phyloP scores from a whole-genome alignment of 2,797 vertebrate genomes.

The Neosilurus hyrtlii region DNA sequence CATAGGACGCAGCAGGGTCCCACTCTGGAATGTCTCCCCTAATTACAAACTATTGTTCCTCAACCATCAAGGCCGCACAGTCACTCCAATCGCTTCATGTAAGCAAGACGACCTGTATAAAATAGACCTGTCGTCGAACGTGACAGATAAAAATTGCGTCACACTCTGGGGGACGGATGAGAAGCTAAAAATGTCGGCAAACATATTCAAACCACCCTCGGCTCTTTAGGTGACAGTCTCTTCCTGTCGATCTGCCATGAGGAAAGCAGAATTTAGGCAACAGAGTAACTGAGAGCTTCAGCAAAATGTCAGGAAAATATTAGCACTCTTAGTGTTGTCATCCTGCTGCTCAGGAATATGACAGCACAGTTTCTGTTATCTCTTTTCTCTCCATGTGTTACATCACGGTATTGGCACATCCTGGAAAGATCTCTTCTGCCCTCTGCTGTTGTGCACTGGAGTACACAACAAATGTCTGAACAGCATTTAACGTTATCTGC shows the following conservation, averaged over 20 bases:
- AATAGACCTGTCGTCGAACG: neutral
- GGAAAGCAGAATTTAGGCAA: neutral
- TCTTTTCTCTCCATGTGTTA: neutral
- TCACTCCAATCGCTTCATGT: neutral
- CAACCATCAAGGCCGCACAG: neutral
- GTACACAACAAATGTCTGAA: neutral
- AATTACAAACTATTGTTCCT: constrained; percentile 5
- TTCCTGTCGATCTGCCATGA: neutral
- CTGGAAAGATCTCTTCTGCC: constrained; percentile 32
- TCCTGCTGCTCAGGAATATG: constrained; percentile 27
- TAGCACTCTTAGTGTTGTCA: constrained; percentile 13
- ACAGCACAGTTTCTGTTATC: neutral
- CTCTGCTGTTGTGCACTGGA: constrained; percentile 29
- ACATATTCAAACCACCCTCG: constrained; percentile 1
- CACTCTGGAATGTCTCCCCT: neutral
- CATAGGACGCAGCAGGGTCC: constrained; percentile 7
- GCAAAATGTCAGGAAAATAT: constrained; percentile 12
- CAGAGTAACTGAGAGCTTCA: constrained; percentile 8
- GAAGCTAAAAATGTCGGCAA: constrained; percentile 28
- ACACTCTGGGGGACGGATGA: neutral
- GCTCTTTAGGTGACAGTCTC: neutral
- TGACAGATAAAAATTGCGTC: neutral
- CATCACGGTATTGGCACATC: neutral
- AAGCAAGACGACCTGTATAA: neutral
- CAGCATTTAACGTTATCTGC: neutral